Evolutionary conservation across 2,888 invertebrate genomes (phyloP).

Genomic region (Drosophila algonquin): DNA sequence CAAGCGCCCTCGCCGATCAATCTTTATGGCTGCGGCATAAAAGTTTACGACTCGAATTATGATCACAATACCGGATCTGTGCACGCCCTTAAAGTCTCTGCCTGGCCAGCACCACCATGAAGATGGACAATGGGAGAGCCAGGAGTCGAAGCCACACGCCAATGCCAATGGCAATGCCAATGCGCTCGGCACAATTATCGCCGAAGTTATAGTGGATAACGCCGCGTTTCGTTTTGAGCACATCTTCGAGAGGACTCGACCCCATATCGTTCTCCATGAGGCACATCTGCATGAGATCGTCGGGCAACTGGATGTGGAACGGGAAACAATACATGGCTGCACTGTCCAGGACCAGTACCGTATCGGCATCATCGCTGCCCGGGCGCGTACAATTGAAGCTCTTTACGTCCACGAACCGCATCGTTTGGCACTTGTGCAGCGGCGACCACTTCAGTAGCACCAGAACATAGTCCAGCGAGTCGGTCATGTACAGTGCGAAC

Average conservation of each 20-base stretch:
- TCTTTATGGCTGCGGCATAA: slow-evolving; percentile 67
- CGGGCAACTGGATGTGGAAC: slow-evolving; percentile 61
- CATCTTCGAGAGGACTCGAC: neutral
- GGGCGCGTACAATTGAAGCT: slow-evolving; percentile 34
- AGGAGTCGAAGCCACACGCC: neutral
- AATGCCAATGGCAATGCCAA: too few relatives aligned
- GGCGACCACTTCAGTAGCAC: slow-evolving; percentile 48
- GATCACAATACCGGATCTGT: neutral
- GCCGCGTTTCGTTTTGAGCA: slow-evolving; percentile 14
- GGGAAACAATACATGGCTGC: slow-evolving; percentile 57
- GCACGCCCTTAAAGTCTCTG: neutral
- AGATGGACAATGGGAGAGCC: neutral
- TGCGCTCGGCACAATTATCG: neutral
- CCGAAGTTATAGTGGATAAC: slow-evolving; percentile 51
- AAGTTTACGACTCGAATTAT: slow-evolving; percentile 62
- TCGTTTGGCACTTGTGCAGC: slow-evolving; percentile 43
- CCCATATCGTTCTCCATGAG: slow-evolving; percentile 13
- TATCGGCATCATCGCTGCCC: slow-evolving; percentile 5
- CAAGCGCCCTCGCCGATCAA: slow-evolving; percentile 44
- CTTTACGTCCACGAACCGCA: slow-evolving; percentile 32
- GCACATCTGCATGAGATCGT: slow-evolving; percentile 59
- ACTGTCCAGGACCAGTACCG: slow-evolving; percentile 16
- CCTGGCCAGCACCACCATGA: neutral
- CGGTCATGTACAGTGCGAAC: slow-evolving; percentile 51
- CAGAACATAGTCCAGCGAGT: slow-evolving; percentile 28